Evolutionary conservation across 2,797 vertebrate genomes (phyloP).

Genomic region (Cyprinella venusta): DNA sequence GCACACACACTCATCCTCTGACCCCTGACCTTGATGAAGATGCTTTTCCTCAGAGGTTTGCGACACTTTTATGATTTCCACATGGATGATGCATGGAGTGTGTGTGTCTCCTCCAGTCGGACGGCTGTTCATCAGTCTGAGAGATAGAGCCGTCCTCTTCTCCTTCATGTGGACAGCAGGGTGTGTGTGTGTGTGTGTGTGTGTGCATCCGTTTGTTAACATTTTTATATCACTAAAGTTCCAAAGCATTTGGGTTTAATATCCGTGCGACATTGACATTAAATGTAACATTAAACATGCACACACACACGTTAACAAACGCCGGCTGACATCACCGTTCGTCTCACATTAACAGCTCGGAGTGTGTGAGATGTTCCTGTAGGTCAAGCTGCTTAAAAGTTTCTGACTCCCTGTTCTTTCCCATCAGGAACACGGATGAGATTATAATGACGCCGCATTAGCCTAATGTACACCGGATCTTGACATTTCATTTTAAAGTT

Average conservation of each 20-base stretch:
- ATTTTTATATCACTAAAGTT: too few relatives aligned
- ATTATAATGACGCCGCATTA: slow-evolving; percentile 25
- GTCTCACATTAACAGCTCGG: too few relatives aligned
- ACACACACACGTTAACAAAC: too few relatives aligned
- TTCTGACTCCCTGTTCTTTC: not conserved
- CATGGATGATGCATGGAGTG: slow-evolving; percentile 56
- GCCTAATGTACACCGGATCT: slow-evolving; percentile 40
- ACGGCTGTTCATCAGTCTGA: slow-evolving; percentile 54
- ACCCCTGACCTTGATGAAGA: not conserved
- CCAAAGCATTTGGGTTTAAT: too few relatives aligned
- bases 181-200: not conserved
- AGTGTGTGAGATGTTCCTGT: not conserved
- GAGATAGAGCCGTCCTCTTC: slow-evolving; percentile 38
- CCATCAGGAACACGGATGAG: slow-evolving; percentile 5
- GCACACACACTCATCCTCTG: not conserved
- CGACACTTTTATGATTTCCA: slow-evolving; percentile 60
- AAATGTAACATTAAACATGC: too few relatives aligned
- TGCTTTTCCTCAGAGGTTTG: not conserved
- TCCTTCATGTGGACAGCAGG: not conserved
- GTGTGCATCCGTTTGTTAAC: too few relatives aligned
- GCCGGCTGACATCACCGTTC: too few relatives aligned
- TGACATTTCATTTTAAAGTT: slow-evolving; percentile 57
- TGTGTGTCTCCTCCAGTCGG: slow-evolving; percentile 1
- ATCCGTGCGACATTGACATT: too few relatives aligned
- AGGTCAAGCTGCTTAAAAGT: not conserved